phyloP scores from a whole-genome alignment of 2,113 vertebrate genomes.

The Phyllostomus hastatus region DNA sequence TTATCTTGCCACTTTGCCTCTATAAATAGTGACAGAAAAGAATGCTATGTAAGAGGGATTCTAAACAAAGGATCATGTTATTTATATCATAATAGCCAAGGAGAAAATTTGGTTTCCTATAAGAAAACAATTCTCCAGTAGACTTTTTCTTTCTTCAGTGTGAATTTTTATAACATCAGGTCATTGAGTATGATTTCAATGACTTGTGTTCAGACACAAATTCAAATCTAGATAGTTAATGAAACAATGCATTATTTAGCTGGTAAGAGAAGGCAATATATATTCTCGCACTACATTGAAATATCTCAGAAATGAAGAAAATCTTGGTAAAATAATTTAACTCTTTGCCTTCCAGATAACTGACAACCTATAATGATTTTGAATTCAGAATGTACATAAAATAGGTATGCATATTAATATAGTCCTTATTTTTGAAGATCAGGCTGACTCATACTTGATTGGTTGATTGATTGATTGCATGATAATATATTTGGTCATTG shows the following conservation, averaged over 20 bases:
- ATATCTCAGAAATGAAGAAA: background rate
- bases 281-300: background rate
- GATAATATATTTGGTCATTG: background rate
- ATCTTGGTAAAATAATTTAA: background rate
- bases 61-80: background rate
- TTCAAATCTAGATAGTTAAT: slow-evolving; percentile 48
- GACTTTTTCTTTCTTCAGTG: background rate
- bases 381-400: background rate
- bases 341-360: background rate
- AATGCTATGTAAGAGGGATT: background rate
- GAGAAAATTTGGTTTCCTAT: background rate
- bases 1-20: background rate
- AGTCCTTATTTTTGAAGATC: background rate
- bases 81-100: background rate
- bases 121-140: background rate
- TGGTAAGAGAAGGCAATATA: background rate
- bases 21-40: background rate
- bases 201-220: background rate
- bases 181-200: background rate
- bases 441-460: background rate
- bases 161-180: background rate
- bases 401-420: background rate
- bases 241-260: slow-evolving; percentile 9
- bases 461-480: background rate
- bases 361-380: background rate